Conservation (phyloP, 1,140 invertebrate species). For the Apolygus lucorum region DNA sequence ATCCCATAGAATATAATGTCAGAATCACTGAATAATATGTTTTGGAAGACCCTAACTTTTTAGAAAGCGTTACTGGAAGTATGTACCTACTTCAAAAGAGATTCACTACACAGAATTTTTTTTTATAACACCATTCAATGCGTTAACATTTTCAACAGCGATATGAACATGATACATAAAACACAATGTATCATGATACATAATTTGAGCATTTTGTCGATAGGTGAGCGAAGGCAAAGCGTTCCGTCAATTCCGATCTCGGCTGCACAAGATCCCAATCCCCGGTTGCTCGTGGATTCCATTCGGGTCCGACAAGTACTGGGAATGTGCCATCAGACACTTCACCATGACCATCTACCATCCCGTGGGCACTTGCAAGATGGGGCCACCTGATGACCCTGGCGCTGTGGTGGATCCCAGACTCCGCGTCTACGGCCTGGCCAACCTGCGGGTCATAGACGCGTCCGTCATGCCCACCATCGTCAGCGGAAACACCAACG, state of each 20-base stretch:
- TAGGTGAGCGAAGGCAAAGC: conserved; percentile 62
- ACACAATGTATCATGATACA: too few relatives aligned
- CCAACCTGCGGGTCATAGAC: conserved; percentile 72
- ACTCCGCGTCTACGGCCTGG: conserved; percentile 64
- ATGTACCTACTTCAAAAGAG: too few relatives aligned
- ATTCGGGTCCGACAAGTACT: conserved; percentile 68
- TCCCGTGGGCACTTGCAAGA: conserved; percentile 70
- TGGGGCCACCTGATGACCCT: conserved; percentile 66
- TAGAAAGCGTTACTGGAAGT: too few relatives aligned
- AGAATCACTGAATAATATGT: too few relatives aligned
- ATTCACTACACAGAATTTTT: too few relatives aligned
- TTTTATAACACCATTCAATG: too few relatives aligned
- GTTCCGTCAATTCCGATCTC: conserved; percentile 70
- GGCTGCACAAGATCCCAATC: conserved; percentile 59
- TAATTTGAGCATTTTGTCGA: too few relatives aligned
- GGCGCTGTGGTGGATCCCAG: conserved; percentile 73
- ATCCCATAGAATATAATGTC: too few relatives aligned
- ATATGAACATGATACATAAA: too few relatives aligned
- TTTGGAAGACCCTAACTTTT: too few relatives aligned
- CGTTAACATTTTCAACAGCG: too few relatives aligned
- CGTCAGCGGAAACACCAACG: conserved; percentile 70
- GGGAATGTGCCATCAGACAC: conserved; percentile 75
- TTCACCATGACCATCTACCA: conserved; percentile 82
- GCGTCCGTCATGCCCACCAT: conserved; percentile 85
- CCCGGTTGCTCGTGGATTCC: conserved; percentile 66